These are phyloP conservation scores for Anguilla obscura DNA, from an alignment of 2,797 vertebrate genomes.

Conservation along the genomic window DNA sequence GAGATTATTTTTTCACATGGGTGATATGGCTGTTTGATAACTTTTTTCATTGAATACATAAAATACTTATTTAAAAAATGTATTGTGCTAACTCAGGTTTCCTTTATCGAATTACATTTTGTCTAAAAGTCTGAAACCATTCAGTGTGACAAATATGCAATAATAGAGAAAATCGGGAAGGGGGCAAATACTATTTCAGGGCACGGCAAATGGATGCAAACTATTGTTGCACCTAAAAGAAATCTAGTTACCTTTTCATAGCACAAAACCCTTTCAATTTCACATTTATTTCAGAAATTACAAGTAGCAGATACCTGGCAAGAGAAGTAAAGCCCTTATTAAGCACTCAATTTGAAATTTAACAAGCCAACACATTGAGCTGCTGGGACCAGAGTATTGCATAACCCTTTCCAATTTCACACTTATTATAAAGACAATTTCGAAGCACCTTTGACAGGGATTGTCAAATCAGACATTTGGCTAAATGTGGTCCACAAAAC, in stretches of 20 bases:
- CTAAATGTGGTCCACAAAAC: not conserved
- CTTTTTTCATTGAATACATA: too few species aligned
- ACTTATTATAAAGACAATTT: not conserved
- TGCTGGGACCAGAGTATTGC: not conserved
- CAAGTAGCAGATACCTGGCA: not conserved
- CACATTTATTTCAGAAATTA: not conserved
- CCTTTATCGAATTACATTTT: too few species aligned
- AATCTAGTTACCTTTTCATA: not conserved
- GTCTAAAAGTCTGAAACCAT: too few species aligned
- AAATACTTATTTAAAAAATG: too few species aligned
- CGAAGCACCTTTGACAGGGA: not conserved
- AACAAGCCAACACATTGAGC: not conserved
- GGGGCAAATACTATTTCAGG: too few species aligned
- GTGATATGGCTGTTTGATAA: too few species aligned
- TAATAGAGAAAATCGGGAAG: too few species aligned
- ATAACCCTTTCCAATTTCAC: constrained; percentile 14
- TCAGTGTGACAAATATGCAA: too few species aligned
- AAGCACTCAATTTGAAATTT: not conserved
- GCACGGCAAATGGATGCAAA: not conserved
- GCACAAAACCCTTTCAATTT: not conserved
- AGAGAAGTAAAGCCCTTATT: not conserved
- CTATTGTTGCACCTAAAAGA: not conserved
- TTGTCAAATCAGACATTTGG: constrained; percentile 7
- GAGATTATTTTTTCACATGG: too few species aligned
- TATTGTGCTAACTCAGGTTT: too few species aligned